These are phyloP conservation scores for Panopea generosa DNA, from an alignment of 2,888 invertebrate species.

Conservation along the genomic window DNA sequence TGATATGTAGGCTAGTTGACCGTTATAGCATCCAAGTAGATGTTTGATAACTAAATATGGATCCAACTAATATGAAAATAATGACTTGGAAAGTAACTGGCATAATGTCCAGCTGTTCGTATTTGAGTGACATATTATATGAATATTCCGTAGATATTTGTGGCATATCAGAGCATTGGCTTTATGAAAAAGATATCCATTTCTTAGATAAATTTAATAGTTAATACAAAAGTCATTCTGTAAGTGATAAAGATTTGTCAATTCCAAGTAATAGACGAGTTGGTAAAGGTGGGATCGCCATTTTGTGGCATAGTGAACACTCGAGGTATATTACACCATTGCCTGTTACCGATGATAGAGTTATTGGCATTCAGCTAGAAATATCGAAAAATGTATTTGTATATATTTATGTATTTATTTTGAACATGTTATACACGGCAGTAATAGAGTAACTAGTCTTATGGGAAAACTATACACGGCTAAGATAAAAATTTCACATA, in stretches of 20 bases:
- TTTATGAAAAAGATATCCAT: conserved; percentile 9
- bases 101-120: conserved; percentile 6
- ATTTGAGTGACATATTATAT: not conserved
- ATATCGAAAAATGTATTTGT: too few species aligned
- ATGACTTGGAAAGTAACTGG: conserved; percentile 14
- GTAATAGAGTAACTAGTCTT: too few species aligned
- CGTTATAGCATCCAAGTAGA: too few species aligned
- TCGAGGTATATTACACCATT: too few species aligned
- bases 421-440: too few species aligned
- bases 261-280: not conserved
- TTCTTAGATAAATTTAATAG: conserved; percentile 6
- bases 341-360: too few species aligned
- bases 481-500: too few species aligned
- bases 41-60: not conserved
- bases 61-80: not conserved
- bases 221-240: conserved; percentile 3
- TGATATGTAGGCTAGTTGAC: too few species aligned
- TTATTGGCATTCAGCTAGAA: too few species aligned
- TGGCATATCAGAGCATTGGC: conserved; percentile 22
- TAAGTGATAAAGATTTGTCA: conserved; percentile 4
- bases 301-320: conserved; percentile 21
- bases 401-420: too few species aligned
- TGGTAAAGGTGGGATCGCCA: conserved; percentile 22
- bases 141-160: conserved; percentile 5
- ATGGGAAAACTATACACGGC: too few species aligned